A percentile compares a stretch with the other conserved stretches of the same genome.
These are phyloP conservation scores for Chelonus insularis DNA, from an alignment of 1,140 invertebrate species.

Conservation along the genomic window DNA sequence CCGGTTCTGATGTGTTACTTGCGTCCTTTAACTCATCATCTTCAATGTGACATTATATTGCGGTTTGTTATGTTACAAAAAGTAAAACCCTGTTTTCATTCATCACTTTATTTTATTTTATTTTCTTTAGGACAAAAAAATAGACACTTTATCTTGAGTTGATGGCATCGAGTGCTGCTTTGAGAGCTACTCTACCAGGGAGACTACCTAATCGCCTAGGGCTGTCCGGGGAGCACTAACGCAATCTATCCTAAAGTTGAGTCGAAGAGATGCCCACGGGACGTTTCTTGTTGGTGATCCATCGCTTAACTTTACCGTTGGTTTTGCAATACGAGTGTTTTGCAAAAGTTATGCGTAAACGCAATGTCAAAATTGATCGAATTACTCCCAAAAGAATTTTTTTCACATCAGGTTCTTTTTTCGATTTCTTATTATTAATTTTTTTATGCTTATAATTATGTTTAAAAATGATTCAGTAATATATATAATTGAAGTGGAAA, in stretches of 20 bases:
- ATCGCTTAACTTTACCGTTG: conserved; percentile 47
- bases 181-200: conserved; percentile 21
- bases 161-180: neutral
- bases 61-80: neutral
- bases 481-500: too few species aligned
- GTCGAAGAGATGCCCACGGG: conserved; percentile 43
- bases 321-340: conserved; percentile 42
- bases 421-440: too few species aligned
- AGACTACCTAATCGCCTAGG: conserved; percentile 46
- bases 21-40: too few species aligned
- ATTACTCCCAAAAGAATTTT: conserved; percentile 35
- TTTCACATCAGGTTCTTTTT: neutral
- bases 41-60: neutral
- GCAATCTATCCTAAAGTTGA: conserved; percentile 47
- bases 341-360: conserved; percentile 43
- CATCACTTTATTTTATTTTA: neutral
- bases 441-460: too few species aligned
- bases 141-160: neutral
- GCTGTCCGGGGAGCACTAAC: conserved; percentile 44
- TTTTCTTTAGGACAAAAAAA: neutral
- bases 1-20: too few species aligned
- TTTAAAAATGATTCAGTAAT: too few species aligned
- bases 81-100: neutral
- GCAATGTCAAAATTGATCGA: conserved; percentile 6
- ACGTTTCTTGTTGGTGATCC: conserved; percentile 43